Conservation (phyloP, 2,888 invertebrate genomes). For the Lymantria dispar region DNA sequence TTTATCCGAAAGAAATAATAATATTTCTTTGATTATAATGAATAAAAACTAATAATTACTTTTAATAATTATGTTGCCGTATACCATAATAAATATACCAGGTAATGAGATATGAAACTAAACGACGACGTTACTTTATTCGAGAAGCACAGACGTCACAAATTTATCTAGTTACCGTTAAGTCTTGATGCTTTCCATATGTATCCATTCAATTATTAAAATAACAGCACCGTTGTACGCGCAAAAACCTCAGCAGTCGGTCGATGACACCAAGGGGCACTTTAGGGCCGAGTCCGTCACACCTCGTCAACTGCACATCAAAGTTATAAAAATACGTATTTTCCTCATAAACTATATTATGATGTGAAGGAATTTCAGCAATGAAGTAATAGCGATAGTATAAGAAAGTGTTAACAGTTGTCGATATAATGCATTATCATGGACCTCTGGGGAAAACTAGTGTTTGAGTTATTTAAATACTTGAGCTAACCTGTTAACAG, state of each 20-base stretch:
- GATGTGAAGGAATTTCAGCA: too few relatives aligned
- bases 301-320: constrained; percentile 56
- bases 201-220: constrained; percentile 75
- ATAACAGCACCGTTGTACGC: constrained; percentile 73
- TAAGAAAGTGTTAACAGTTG: too few relatives aligned
- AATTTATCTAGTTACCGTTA: constrained; percentile 53
- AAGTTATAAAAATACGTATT: constrained; percentile 46
- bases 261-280: constrained; percentile 77
- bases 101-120: neutral
- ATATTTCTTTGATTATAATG: neutral
- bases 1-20: too few relatives aligned
- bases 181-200: constrained; percentile 59
- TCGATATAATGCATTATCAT: too few relatives aligned
- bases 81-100: too few relatives aligned
- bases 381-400: too few relatives aligned
- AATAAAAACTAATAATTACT: too few relatives aligned
- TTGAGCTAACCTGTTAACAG: too few relatives aligned
- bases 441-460: too few relatives aligned
- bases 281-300: constrained; percentile 74
- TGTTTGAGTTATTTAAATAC: too few relatives aligned
- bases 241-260: constrained; percentile 75
- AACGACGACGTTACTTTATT: constrained; percentile 18
- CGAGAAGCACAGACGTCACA: constrained; percentile 34
- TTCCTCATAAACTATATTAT: constrained; percentile 27
- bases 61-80: too few relatives aligned